These are phyloP conservation scores for Drosophila ironensis DNA, from an alignment of 1,140 invertebrate genomes.

Conservation along the genomic window DNA sequence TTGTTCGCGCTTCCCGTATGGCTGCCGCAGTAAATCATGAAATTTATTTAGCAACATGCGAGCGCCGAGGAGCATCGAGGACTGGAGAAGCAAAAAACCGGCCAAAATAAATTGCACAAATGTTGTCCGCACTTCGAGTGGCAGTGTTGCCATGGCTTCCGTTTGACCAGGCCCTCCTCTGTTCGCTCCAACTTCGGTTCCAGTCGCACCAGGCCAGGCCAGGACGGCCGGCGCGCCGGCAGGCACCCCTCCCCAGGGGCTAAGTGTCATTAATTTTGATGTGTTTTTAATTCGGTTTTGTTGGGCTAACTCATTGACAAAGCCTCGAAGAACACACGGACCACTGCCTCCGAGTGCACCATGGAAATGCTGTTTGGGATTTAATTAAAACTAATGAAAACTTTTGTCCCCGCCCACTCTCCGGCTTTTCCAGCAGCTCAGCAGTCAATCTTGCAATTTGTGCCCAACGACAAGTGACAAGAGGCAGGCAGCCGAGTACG, in stretches of 20 bases:
- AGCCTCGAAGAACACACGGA: constrained; percentile 47
- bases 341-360: constrained; percentile 11
- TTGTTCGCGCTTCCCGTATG: constrained; percentile 42
- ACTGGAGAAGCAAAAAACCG: constrained; percentile 24
- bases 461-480: constrained; percentile 45
- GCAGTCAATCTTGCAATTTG: constrained; percentile 70
- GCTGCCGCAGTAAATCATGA: constrained; percentile 63
- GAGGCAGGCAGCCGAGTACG: too few relatives aligned
- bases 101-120: constrained; percentile 63
- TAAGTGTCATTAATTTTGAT: constrained; percentile 66
- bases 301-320: constrained; percentile 66
- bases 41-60: constrained; percentile 63
- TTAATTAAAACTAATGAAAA: constrained; percentile 80
- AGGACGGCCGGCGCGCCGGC: neutral
- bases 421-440: neutral
- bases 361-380: constrained; percentile 64
- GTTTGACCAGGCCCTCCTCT: neutral
- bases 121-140: constrained; percentile 57
- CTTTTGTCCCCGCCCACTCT: constrained; percentile 43
- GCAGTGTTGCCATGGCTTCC: constrained; percentile 21
- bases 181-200: too few relatives aligned
- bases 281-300: constrained; percentile 73
- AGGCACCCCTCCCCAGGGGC: neutral
- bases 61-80: constrained; percentile 9
- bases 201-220: too few relatives aligned